phyloP scores from a whole-genome alignment of 1,140 invertebrate genomes.

The Zaprionus camerounensis region DNA sequence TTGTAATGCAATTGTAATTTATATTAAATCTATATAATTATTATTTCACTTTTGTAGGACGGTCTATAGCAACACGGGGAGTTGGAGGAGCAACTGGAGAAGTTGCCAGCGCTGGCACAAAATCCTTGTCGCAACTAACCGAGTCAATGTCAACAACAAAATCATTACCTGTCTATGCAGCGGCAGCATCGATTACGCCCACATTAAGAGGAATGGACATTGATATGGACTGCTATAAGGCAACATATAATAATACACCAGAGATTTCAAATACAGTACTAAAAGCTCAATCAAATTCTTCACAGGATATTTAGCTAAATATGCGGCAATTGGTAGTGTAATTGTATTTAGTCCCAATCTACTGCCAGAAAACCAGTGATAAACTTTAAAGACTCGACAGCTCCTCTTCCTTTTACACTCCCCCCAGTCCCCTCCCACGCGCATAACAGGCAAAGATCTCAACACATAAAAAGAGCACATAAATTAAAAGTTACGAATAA shows the following conservation, averaged over 20 bases:
- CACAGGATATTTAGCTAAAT: conserved; percentile 57
- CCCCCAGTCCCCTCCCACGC: neutral
- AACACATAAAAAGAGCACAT: neutral
- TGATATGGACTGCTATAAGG: conserved; percentile 33
- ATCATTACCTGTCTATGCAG: conserved; percentile 34
- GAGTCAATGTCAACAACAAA: conserved; percentile 36
- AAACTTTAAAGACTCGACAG: conserved; percentile 32
- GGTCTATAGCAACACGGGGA: neutral
- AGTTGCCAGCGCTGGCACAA: conserved; percentile 1
- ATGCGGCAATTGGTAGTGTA: conserved; percentile 35
- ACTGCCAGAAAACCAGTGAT: conserved; percentile 66
- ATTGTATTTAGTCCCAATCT: conserved; percentile 30
- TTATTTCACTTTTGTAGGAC: neutral
- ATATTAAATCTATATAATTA: neutral
- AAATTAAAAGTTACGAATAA: neutral
- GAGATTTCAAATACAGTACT: conserved; percentile 21
- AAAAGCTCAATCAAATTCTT: conserved; percentile 8
- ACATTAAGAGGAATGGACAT: conserved; percentile 29
- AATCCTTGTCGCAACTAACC: conserved; percentile 45
- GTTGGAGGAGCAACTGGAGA: neutral
- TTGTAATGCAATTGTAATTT: conserved; percentile 23
- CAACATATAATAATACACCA: neutral
- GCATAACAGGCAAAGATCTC: conserved; percentile 22
- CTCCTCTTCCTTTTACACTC: conserved; percentile 1
- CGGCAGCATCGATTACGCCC: conserved; percentile 34